phyloP scores from a whole-genome alignment of 2,797 vertebrate species.

The Gouania willdenowi region DNA sequence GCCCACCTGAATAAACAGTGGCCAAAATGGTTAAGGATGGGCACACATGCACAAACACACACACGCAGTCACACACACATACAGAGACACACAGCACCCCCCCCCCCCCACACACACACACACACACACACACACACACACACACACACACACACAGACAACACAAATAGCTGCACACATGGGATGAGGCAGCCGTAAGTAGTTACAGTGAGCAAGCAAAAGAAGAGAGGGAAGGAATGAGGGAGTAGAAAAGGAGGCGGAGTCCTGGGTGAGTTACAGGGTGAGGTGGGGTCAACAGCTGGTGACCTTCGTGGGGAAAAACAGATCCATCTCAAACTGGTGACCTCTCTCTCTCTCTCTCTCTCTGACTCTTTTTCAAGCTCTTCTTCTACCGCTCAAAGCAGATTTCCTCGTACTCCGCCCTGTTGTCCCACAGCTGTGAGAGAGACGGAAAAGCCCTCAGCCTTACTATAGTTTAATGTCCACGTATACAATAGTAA shows the following conservation, averaged over 20 bases:
- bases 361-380: no score
- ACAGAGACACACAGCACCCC: conserved; percentile 25
- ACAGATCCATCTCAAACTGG: conserved; percentile 65
- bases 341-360: conserved; percentile 49
- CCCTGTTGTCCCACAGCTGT: conserved; percentile 47
- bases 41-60: conserved; percentile 40
- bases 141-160: conserved; percentile 14
- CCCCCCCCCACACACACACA: conserved; percentile 29
- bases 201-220: conserved; percentile 51
- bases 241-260: conserved; percentile 1
- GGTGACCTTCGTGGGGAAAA: conserved; percentile 76
- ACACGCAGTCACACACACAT: conserved; percentile 17
- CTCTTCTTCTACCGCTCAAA: conserved; percentile 37
- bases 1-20: conserved; percentile 97
- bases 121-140: conserved; percentile 32
- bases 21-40: conserved; percentile 71
- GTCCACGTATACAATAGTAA: conserved; percentile 49
- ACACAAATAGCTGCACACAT: conserved; percentile 29
- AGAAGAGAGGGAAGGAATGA: conserved; percentile 7
- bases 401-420: conserved; percentile 19
- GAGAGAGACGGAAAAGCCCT: conserved; percentile 40
- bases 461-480: conserved; percentile 36
- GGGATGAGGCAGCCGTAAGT: conserved; percentile 56
- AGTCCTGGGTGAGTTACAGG: conserved; percentile 5
- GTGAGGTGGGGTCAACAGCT: conserved; percentile 76